phyloP scores from a whole-genome alignment of 1,140 invertebrate genomes.

The Leptopilina boulardi region DNA sequence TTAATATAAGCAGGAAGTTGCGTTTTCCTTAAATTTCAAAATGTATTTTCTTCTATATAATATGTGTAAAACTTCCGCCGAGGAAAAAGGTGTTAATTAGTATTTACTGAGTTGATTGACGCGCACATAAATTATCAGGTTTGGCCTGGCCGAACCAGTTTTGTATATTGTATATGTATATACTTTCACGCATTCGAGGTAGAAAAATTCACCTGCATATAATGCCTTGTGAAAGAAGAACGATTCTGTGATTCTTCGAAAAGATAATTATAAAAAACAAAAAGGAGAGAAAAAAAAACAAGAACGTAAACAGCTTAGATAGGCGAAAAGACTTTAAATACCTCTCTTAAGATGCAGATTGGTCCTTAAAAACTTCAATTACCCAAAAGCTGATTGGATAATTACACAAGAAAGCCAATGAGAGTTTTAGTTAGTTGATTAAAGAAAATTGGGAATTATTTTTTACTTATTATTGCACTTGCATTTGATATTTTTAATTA shows the following conservation, averaged over 20 bases:
- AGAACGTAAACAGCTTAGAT: conserved; percentile 57
- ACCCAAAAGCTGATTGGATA: conserved; percentile 71
- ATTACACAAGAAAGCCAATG: conserved; percentile 70
- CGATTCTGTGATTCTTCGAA: conserved; percentile 34
- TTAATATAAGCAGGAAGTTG: too few relatives aligned
- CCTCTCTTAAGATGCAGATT: conserved; percentile 76
- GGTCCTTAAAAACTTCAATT: conserved; percentile 70
- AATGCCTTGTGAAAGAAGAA: not conserved
- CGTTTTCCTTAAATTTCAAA: not conserved
- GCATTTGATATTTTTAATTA: too few relatives aligned
- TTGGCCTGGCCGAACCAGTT: conserved; percentile 56
- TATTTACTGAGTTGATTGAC: conserved; percentile 57
- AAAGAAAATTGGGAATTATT: not conserved
- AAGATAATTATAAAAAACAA: conserved; percentile 51
- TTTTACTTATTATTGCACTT: too few relatives aligned
- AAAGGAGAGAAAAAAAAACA: not conserved
- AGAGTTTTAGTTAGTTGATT: not conserved
- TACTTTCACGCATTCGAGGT: conserved; percentile 45
- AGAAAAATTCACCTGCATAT: too few relatives aligned
- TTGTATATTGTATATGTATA: conserved; percentile 41
- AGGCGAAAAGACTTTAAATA: conserved; percentile 73
- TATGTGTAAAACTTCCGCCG: conserved; percentile 9
- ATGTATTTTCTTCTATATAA: not conserved
- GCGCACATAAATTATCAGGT: conserved; percentile 50
- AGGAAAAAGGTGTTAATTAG: conserved; percentile 46